Evolutionary conservation across 2,888 invertebrate genomes (phyloP).

Genomic region (Ganaspis brasiliensis): DNA sequence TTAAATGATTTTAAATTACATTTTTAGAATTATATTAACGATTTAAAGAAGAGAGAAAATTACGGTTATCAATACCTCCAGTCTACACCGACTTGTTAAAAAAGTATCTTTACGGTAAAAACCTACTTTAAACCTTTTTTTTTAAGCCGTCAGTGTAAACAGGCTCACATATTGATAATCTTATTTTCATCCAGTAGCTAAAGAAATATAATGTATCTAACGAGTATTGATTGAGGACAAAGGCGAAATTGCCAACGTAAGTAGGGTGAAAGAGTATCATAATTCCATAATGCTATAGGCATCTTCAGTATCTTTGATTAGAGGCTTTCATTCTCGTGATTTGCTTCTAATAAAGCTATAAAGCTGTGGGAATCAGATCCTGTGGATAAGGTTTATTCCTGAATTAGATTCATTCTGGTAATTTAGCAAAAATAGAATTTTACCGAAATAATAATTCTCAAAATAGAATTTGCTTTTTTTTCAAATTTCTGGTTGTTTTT

Average conservation of each 20-base stretch:
- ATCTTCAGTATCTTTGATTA: slow-evolving; percentile 79
- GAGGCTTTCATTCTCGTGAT: slow-evolving; percentile 76
- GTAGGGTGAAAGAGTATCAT: slow-evolving; percentile 64
- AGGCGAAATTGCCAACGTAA: slow-evolving; percentile 64
- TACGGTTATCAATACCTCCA: too few relatives aligned
- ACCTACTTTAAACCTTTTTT: too few relatives aligned
- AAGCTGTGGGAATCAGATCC: slow-evolving; percentile 67
- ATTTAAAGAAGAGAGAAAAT: too few relatives aligned
- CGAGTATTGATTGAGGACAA: slow-evolving; percentile 72
- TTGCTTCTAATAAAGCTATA: slow-evolving; percentile 78
- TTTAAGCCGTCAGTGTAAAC: too few relatives aligned
- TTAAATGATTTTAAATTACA: not conserved
- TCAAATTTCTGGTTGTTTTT: too few relatives aligned
- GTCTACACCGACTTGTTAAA: too few relatives aligned
- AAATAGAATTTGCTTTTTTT: too few relatives aligned
- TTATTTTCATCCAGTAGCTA: slow-evolving; percentile 72
- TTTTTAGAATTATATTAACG: too few relatives aligned
- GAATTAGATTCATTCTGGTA: slow-evolving; percentile 46
- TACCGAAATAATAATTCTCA: too few relatives aligned
- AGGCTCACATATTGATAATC: slow-evolving; percentile 75
- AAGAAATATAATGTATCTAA: slow-evolving; percentile 76
- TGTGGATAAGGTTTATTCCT: slow-evolving; percentile 23
- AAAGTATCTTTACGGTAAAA: too few relatives aligned
- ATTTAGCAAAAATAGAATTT: slow-evolving; percentile 37
- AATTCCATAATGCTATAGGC: slow-evolving; percentile 76